Conservation (phyloP, 2,797 vertebrate genomes). For the Loris lydekkerianus region DNA sequence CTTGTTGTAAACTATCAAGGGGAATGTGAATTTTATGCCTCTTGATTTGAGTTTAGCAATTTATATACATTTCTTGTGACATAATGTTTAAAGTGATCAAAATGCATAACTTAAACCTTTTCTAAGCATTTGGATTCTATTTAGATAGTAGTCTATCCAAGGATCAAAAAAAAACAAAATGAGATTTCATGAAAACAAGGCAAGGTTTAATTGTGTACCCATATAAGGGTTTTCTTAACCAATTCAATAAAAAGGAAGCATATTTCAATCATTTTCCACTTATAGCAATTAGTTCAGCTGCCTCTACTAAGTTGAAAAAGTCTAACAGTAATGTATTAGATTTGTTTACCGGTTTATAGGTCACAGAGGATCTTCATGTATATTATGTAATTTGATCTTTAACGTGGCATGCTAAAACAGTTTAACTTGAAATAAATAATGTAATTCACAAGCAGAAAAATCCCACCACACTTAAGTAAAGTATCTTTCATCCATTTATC, state of each 20-base stretch:
- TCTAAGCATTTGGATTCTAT: neutral
- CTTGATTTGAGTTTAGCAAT: neutral
- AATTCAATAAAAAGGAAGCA: neutral
- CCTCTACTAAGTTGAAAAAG: neutral
- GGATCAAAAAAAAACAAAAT: neutral
- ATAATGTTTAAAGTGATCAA: neutral
- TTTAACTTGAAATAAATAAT: constrained; percentile 20
- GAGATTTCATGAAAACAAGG: constrained; percentile 9
- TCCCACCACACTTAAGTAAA: neutral
- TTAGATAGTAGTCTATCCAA: neutral
- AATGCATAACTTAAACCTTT: neutral
- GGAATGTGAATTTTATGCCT: neutral
- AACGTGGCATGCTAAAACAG: neutral
- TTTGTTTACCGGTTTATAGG: neutral
- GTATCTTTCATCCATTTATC: neutral
- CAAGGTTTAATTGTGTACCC: neutral
- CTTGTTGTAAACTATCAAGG: neutral
- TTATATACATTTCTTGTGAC: constrained; percentile 19
- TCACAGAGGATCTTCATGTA: neutral
- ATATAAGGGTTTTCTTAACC: neutral
- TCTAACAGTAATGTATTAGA: neutral
- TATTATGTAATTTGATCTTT: constrained; percentile 15
- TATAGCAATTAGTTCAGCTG: neutral
- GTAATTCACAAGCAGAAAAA: neutral
- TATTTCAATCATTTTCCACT: neutral